Evolutionary conservation across 2,888 invertebrate genomes (phyloP), one percentile per base, ranked within the genome.

Genomic region (Apamea sordens): DNA sequence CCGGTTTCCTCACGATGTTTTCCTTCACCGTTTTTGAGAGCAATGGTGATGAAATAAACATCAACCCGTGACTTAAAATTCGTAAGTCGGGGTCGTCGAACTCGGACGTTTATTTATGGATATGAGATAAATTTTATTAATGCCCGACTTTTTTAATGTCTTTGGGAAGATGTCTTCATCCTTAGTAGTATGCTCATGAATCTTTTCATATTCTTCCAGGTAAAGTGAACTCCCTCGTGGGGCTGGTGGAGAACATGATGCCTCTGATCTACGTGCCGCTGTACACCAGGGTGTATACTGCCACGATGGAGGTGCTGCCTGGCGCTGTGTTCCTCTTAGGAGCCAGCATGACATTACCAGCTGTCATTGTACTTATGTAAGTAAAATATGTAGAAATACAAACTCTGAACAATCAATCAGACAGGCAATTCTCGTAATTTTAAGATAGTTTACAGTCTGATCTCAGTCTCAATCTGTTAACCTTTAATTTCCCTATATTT

Each of bases 181-280:
- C 4, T 64, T 32, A 21, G 64, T 64, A 11, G 36, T 21, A 64
- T 64, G 47, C 21, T 69, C 28, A 47, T 21, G 13, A 47, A 11
- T 21, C 3, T 28, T 47, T 15, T 1, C 1, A 32, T 70, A 32
- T 32, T 6, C 10, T 53, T 88, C 3, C 93, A 98, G 98, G 98
- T 24, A 98, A 98, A 94, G 97, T 98, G 2, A 98, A 98, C 91
- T 98, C 98, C 0, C 91, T 98, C 70, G 97, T 98, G 87, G 98
- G 98, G 0, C 96, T 98, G 6, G 97, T 97, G 76, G 95, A 98
- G 83, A 98, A 98, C 41, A 90, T 98, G 56, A 98, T 98, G 97
- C 98, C 98, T 0, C 92, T 98, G 69, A 94, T 98, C 24, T 98
- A 98, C 90, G 98, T 98, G 7, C 98, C 98, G 0, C 96, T 98